Conservation (phyloP, 2,113 vertebrate species). For the Sturnira hondurensis region DNA sequence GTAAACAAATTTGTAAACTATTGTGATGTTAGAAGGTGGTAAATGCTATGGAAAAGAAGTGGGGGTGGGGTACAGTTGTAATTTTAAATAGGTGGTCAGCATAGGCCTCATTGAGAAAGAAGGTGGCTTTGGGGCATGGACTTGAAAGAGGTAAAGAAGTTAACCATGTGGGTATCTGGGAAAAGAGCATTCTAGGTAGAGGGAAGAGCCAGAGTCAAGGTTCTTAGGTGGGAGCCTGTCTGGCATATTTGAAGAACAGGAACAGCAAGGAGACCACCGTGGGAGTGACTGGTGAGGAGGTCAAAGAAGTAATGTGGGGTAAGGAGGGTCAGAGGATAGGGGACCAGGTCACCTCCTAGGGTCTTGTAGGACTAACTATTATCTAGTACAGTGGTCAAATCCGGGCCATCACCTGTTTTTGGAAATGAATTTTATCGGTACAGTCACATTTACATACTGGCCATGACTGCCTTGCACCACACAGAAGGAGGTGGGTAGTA, state of each 20-base stretch:
- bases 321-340: neutral
- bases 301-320: neutral
- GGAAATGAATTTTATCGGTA: neutral
- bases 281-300: neutral
- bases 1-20: neutral
- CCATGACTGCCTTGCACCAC: neutral
- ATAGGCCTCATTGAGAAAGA: neutral
- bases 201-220: neutral
- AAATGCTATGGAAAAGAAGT: neutral
- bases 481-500: neutral
- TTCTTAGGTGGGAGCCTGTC: neutral
- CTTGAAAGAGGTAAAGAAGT: neutral
- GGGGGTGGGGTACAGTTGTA: neutral
- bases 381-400: neutral
- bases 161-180: neutral
- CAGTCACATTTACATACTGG: neutral
- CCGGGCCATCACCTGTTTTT: neutral
- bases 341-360: neutral
- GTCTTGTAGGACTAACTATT: neutral
- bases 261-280: neutral
- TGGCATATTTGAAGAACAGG: neutral
- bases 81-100: neutral
- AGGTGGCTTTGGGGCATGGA: neutral
- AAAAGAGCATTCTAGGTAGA: neutral
- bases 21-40: neutral